Conservation (phyloP, 1,140 invertebrate species). For the fruit fly (Drosophila melanogaster) region DNA sequence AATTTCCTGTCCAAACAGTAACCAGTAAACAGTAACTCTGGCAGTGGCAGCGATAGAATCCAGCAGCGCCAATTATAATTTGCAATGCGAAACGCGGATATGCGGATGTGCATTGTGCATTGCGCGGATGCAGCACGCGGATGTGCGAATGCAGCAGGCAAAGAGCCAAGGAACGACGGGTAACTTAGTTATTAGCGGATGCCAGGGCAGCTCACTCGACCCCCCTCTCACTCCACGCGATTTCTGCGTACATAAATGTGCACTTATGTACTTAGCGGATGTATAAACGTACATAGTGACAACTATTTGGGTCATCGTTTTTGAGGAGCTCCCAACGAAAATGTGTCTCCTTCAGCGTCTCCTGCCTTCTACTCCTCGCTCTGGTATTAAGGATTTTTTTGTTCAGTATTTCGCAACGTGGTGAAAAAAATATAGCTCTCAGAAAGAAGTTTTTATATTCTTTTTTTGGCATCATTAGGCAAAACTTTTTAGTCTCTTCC, state of each 20-base stretch:
- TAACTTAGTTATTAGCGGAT: conserved; percentile 76
- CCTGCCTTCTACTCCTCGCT: not conserved
- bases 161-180: conserved; percentile 48
- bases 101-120: conserved; percentile 18
- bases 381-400: not conserved
- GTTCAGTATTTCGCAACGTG: not conserved
- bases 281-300: conserved; percentile 30
- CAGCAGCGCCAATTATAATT: conserved; percentile 67
- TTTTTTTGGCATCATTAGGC: not conserved
- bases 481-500: not conserved
- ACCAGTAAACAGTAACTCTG: conserved; percentile 29
- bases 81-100: conserved; percentile 38
- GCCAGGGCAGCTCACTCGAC: conserved; percentile 12
- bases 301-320: conserved; percentile 67
- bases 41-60: conserved; percentile 29
- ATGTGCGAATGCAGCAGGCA: conserved; percentile 43
- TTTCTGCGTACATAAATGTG: conserved; percentile 33
- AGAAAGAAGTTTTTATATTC: not conserved
- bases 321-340: conserved; percentile 45
- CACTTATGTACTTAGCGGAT: conserved; percentile 37
- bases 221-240: not conserved
- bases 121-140: conserved; percentile 14
- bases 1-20: conserved; percentile 65
- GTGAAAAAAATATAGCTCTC: not conserved
- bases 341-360: conserved; percentile 31